A percentile compares a stretch with the other conserved stretches of the same genome.
These are phyloP conservation scores for Acrocyrtus sp. DNA, from an alignment of 2,888 invertebrate species.

Conservation along the genomic window DNA sequence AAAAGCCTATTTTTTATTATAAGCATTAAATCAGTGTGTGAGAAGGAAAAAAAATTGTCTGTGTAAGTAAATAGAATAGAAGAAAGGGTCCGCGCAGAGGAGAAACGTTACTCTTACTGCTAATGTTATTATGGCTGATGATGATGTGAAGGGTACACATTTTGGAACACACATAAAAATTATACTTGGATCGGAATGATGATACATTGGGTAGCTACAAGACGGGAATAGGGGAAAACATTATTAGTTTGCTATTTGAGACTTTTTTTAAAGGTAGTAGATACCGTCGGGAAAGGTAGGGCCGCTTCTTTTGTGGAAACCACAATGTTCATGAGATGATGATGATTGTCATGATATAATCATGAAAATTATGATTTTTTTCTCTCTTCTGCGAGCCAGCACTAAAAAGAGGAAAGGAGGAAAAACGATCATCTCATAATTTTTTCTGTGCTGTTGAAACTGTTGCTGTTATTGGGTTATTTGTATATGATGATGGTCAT, in stretches of 20 bases:
- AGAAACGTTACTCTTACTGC: too few relatives aligned
- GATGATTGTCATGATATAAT: slow-evolving; percentile 31
- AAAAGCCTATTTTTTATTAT: slow-evolving; percentile 51
- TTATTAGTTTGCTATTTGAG: not conserved
- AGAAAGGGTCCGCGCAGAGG: slow-evolving; percentile 21
- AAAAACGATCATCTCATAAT: not conserved
- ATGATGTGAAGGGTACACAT: slow-evolving; percentile 24
- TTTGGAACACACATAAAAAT: not conserved
- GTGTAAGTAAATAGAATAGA: slow-evolving; percentile 22
- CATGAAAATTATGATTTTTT: slow-evolving; percentile 49
- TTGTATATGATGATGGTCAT: slow-evolving; percentile 3
- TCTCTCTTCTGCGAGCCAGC: slow-evolving; percentile 1
- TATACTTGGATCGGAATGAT: not conserved
- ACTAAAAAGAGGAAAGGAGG: not conserved
- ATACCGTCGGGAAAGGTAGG: not conserved
- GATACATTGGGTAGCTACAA: too few relatives aligned
- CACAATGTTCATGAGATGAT: slow-evolving; percentile 8
- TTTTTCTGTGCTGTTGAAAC: not conserved
- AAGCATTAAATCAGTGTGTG: slow-evolving; percentile 26
- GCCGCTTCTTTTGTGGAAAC: slow-evolving; percentile 16
- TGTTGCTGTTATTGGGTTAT: not conserved
- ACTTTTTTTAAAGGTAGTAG: not conserved
- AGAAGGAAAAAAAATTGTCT: not conserved
- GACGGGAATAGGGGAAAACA: not conserved
- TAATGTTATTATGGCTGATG: not conserved